Evolutionary conservation across 1,140 invertebrate species (phyloP).

Genomic region (Euura lappo): DNA sequence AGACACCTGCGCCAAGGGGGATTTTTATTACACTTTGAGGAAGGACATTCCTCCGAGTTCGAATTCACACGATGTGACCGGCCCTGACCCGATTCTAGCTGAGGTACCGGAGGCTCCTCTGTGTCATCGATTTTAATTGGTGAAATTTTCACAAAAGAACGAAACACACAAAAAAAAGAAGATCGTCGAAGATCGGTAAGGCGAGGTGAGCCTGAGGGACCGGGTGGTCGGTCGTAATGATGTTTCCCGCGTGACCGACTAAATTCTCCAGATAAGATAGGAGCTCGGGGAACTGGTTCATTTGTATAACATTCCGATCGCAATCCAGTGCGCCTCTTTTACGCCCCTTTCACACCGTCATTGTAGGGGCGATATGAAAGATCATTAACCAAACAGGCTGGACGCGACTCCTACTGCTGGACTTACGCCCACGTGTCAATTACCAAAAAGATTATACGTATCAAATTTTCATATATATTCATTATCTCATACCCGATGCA

Average conservation of each 20-base stretch:
- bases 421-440: no score
- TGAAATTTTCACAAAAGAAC: conserved; percentile 5
- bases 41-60: neutral
- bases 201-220: neutral
- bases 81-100: neutral
- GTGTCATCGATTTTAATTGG: neutral
- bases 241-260: neutral
- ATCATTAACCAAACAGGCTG: neutral
- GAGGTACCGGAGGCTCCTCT: neutral
- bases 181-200: neutral
- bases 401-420: no score
- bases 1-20: neutral
- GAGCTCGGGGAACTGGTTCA: neutral
- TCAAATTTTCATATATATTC: no score
- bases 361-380: neutral
- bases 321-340: neutral
- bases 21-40: neutral
- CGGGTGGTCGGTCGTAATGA: conserved; percentile 2
- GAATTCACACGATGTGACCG: neutral
- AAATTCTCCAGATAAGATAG: conserved; percentile 6
- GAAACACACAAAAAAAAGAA: neutral
- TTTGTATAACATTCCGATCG: conserved; percentile 7
- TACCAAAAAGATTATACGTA: no score
- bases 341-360: neutral
- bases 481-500: no score